phyloP scores from a whole-genome alignment of 2,113 vertebrate species.

The Hylia prasina region DNA sequence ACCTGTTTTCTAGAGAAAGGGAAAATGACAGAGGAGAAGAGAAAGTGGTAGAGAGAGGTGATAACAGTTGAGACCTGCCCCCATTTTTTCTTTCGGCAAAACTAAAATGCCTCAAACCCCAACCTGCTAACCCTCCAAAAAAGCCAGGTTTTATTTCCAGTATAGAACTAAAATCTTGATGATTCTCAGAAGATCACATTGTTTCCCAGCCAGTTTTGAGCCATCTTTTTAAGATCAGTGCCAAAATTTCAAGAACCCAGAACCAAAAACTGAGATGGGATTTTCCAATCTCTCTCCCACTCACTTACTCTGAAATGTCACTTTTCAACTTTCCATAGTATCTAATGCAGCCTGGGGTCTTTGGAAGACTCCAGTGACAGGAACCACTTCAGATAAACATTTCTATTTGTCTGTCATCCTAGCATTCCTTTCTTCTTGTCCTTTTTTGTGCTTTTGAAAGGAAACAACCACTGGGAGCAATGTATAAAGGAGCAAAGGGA shows the following conservation, averaged over 20 bases:
- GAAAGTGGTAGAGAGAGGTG: neutral
- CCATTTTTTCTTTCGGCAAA: neutral
- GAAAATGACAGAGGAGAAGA: neutral
- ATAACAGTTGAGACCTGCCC: neutral
- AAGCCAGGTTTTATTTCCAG: neutral
- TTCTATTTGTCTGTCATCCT: neutral
- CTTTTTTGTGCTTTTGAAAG: neutral
- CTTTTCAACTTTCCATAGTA: neutral
- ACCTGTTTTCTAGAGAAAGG: neutral
- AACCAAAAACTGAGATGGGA: neutral
- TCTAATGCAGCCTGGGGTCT: neutral
- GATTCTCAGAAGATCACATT: accelerated
- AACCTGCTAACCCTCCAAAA: neutral
- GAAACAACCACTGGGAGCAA: neutral
- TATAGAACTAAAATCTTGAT: neutral
- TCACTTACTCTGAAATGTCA: neutral
- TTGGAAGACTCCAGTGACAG: neutral
- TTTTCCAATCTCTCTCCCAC: neutral
- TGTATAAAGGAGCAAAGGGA: neutral
- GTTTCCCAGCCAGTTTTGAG: neutral
- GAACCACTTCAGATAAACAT: neutral
- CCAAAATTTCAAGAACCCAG: neutral
- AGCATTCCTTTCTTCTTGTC: neutral
- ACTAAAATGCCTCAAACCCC: neutral
- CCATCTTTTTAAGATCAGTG: neutral